Base-by-base conservation (phyloP, 2,113 vertebrate genomes). In the Carettochelys insculpta region DNA sequence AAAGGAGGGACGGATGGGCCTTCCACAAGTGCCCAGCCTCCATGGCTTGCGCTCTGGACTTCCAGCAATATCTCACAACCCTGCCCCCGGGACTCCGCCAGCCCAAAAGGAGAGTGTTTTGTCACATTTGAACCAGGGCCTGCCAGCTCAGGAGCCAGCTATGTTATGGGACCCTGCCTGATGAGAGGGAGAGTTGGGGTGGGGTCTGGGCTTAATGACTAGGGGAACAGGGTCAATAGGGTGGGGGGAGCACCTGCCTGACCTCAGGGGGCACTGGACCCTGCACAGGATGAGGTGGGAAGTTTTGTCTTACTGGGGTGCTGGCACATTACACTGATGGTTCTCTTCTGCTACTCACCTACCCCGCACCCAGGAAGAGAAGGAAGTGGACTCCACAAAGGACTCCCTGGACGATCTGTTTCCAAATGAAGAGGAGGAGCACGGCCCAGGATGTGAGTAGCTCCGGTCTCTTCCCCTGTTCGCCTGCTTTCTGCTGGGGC, bases 351-450 rank as follows among this genome's bases (percentile, higher is more conserved):
- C n/a, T n/a, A 12, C 89, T n/a, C n/a, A n/a, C 6, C 22, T 94
- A 73, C 76, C 77, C 92, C 96, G 84, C 86, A n/a, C n/a, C n/a
- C 96, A 99, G 98, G 99, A 99, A 96, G 99, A 99, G 96, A 99
- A 99, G 90, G 99, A 99, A 53, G 97, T 98, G 0, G 98, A 99
- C 47, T 97, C 98, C 25, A 95, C 98, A 34, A 99, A 99, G 97
- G 99, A 99, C 95, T 98, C 98, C 31, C 97, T 99, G 97, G 99
- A 99, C 76, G 99, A 99, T 94, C 98, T 99, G 45, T 99, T 99
- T 95, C 99, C 99, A 0, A 99, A 99, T 3, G 99, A 99, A 48
- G 99, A 99, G 34, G 98, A 98, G 80, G 98, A 98, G 61, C 97
- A 98, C 0, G 98, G 98, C 87, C 99, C 98, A 96, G 98, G 98